These are phyloP conservation scores for Acholoe squamosa DNA, from an alignment of 2,888 invertebrate species.

Conservation along the genomic window DNA sequence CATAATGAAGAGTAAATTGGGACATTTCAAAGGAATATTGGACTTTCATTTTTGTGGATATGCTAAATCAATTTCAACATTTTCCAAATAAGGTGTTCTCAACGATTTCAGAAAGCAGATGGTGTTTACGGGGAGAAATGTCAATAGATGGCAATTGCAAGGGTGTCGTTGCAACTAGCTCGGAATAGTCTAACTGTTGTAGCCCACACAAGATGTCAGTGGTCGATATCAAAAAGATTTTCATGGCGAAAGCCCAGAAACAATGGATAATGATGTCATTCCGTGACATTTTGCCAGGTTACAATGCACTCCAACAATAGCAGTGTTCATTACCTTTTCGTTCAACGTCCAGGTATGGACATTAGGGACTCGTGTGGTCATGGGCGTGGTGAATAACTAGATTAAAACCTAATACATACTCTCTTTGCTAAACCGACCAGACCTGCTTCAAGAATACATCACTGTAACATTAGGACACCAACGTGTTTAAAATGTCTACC, in stretches of 20 bases:
- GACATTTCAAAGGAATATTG: too few relatives aligned
- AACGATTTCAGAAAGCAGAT: background rate
- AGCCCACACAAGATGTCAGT: background rate
- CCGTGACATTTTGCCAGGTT: background rate
- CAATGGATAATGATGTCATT: slow-evolving; percentile 18
- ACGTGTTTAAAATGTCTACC: too few relatives aligned
- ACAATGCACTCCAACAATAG: background rate
- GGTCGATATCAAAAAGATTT: background rate
- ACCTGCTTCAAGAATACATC: background rate
- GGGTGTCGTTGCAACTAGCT: background rate
- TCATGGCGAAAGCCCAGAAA: background rate
- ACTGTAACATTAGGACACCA: too few relatives aligned
- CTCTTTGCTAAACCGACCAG: background rate
- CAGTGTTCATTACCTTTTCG: background rate
- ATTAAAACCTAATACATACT: background rate
- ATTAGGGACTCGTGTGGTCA: background rate
- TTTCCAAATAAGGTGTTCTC: background rate
- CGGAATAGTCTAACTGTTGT: background rate
- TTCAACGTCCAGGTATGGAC: background rate
- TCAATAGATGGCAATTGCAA: background rate
- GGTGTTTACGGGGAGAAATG: background rate
- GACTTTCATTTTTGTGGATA: background rate
- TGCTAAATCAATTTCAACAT: background rate
- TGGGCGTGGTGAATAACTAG: background rate
- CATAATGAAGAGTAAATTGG: too few relatives aligned